Evolutionary conservation across 2,113 vertebrate genomes (phyloP).

Genomic region (Guaruba guarouba): DNA sequence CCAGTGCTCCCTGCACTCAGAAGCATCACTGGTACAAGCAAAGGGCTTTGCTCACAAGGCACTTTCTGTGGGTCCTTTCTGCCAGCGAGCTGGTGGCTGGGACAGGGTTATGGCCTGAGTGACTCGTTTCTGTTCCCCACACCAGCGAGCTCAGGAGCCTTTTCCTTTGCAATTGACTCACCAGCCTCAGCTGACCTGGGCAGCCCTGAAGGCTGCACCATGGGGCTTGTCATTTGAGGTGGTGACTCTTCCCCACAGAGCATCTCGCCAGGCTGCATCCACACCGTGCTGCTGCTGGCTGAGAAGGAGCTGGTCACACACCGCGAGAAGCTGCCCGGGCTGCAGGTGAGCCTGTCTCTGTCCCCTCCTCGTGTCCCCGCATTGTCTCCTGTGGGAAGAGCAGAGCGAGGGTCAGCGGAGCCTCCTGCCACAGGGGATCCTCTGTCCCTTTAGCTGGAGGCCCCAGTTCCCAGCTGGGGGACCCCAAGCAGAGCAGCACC

Average conservation of each 20-base stretch:
- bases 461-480: neutral
- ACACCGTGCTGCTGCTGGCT: slow-evolving; percentile 78
- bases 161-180: neutral
- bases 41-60: neutral
- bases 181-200: neutral
- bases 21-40: neutral
- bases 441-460: neutral
- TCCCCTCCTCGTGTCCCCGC: rapidly evolving
- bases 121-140: rapidly evolving
- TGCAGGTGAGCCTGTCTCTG: slow-evolving; percentile 79
- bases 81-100: neutral
- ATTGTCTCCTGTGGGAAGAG: neutral
- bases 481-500: neutral
- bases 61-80: neutral
- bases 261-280: slow-evolving; percentile 72
- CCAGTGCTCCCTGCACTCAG: rapidly evolving
- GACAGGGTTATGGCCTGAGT: neutral
- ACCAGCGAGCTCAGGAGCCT: neutral
- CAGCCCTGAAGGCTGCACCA: rapidly evolving
- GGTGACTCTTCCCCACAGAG: slow-evolving; percentile 51
- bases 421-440: neutral
- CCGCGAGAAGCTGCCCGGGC: slow-evolving; percentile 77
- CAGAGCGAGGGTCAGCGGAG: neutral
- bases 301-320: slow-evolving; percentile 80
- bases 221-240: neutral